Conservation (phyloP, 1,140 invertebrate species). For the Magallana angulata region DNA sequence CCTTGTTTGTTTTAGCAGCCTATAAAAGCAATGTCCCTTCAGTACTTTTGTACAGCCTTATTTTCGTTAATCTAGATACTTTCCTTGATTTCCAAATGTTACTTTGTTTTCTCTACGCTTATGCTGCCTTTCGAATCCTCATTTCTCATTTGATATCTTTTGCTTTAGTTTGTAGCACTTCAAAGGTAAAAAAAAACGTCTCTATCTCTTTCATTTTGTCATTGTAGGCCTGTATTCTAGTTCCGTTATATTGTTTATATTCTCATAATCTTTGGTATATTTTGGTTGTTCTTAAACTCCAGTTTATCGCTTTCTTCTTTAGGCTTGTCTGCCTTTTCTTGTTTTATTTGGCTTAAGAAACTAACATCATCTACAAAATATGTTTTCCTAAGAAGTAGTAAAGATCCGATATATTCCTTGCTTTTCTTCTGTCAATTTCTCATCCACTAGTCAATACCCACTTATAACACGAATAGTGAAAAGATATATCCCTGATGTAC, state of each 20-base stretch:
- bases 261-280: slow-evolving; percentile 5
- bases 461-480: slow-evolving; percentile 11
- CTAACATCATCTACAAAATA: slow-evolving; percentile 43
- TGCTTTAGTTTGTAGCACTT: neutral
- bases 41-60: slow-evolving; percentile 36
- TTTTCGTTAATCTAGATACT: slow-evolving; percentile 2
- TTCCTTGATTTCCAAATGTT: slow-evolving; percentile 21
- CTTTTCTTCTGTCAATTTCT: slow-evolving; percentile 40
- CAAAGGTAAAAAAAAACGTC: too few species aligned
- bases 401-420: slow-evolving; percentile 9
- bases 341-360: slow-evolving; percentile 38
- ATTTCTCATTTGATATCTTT: neutral
- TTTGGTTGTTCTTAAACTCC: neutral
- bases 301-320: neutral
- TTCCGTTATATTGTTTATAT: neutral
- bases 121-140: slow-evolving; percentile 20
- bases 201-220: neutral
- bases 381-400: slow-evolving; percentile 19
- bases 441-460: slow-evolving; percentile 35
- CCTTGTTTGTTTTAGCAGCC: neutral
- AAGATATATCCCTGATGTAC: neutral
- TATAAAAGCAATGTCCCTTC: slow-evolving; percentile 13
- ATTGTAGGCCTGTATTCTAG: neutral
- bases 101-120: slow-evolving; percentile 4
- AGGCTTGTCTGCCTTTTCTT: slow-evolving; percentile 20